Evolutionary conservation across 2,797 vertebrate genomes (phyloP).

Genomic region (Malacoraja senta): DNA sequence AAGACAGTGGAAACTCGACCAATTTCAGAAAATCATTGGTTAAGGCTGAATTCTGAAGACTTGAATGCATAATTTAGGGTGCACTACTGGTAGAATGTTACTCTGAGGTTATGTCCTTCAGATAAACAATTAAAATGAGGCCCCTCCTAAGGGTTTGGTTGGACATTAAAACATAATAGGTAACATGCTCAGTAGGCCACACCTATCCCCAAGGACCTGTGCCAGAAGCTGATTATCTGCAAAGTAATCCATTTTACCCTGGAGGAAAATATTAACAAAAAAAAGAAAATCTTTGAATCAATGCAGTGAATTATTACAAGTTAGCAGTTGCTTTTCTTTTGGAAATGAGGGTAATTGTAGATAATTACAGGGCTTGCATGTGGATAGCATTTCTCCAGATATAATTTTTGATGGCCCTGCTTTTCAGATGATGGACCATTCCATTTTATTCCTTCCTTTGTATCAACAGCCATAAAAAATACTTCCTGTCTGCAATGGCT

Average conservation of each 20-base stretch:
- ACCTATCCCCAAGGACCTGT: neutral
- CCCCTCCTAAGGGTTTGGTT: neutral
- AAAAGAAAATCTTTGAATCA: neutral
- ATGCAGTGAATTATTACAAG: neutral
- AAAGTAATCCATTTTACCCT: neutral
- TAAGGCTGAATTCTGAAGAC: neutral
- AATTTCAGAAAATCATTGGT: neutral
- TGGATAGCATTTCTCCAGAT: neutral
- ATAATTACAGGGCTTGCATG: neutral
- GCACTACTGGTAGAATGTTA: neutral
- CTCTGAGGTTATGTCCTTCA: neutral
- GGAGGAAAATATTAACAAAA: neutral
- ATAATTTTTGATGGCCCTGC: neutral
- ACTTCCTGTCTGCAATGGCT: neutral
- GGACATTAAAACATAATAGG: neutral
- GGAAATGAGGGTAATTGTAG: neutral
- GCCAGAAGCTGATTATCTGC: neutral
- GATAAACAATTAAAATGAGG: neutral
- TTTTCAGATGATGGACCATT: neutral
- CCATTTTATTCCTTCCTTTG: neutral
- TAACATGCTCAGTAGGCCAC: neutral
- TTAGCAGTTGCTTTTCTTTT: conserved; percentile 11
- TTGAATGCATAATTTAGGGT: neutral
- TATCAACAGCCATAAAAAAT: neutral
- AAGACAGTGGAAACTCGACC: no score